Percentiles rank a stretch among this genome's conserved stretches.
These are phyloP conservation scores for Cassiopea xamachana DNA, from an alignment of 30 jellyfish, hydroid and myxozoan species.

Conservation along the genomic window DNA sequence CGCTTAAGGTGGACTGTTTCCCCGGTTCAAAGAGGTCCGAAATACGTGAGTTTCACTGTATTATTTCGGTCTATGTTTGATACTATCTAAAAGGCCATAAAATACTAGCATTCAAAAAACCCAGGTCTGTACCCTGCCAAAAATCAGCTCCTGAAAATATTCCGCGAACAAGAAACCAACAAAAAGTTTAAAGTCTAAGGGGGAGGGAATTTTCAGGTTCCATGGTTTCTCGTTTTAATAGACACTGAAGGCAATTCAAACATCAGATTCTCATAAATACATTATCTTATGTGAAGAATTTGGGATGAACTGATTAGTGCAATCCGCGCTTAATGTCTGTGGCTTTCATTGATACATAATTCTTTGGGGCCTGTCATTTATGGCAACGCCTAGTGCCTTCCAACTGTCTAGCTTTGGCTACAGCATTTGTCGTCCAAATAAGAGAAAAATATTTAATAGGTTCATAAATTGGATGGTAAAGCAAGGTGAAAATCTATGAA, in stretches of 20 bases:
- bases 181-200: not conserved
- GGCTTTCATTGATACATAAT: constrained; percentile 28
- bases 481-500: not conserved
- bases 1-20: too few relatives aligned
- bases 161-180: too few relatives aligned
- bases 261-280: not conserved
- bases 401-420: not conserved
- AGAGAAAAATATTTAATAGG: not conserved
- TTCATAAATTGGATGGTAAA: not conserved
- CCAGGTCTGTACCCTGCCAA: too few relatives aligned
- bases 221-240: too few relatives aligned
- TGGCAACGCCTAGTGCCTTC: constrained; percentile 25
- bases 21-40: too few relatives aligned
- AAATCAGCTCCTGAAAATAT: too few relatives aligned
- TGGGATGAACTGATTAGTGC: constrained; percentile 17
- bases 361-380: not conserved
- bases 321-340: constrained; percentile 19
- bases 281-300: not conserved
- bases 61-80: too few relatives aligned
- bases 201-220: not conserved
- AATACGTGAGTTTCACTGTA: too few relatives aligned
- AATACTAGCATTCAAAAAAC: too few relatives aligned
- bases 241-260: not conserved
- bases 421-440: not conserved
- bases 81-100: too few relatives aligned